Percentiles rank a stretch among this genome's conserved stretches.
Conservation (phyloP, 2,797 vertebrate species). For the Cyprinodon diabolis region DNA sequence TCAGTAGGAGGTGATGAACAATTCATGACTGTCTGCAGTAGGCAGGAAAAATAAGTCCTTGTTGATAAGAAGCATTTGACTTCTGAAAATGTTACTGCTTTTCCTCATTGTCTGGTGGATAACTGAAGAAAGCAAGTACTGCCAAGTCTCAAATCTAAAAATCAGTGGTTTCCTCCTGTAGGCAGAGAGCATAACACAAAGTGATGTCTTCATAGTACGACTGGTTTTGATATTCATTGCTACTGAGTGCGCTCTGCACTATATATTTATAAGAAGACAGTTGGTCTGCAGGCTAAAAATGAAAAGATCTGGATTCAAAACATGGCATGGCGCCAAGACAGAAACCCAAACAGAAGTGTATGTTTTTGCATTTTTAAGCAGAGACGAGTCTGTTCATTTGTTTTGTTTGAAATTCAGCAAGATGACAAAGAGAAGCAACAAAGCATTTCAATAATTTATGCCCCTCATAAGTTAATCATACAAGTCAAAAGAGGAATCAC, state of each 20-base stretch:
- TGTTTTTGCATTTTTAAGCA: not conserved
- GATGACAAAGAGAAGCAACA: not conserved
- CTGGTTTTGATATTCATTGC: not conserved
- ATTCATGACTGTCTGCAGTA: constrained; percentile 44
- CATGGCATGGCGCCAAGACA: no score
- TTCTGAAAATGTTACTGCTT: not conserved
- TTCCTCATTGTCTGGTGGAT: not conserved
- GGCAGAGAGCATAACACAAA: no score
- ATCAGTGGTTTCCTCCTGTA: no score
- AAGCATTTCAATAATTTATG: constrained; percentile 1
- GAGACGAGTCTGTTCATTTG: not conserved
- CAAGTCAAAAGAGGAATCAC: not conserved
- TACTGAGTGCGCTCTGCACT: not conserved
- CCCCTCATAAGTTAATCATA: not conserved
- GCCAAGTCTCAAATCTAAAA: not conserved
- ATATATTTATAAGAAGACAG: not conserved
- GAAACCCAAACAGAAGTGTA: not conserved
- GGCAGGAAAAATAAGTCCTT: constrained; percentile 36
- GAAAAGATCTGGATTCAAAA: not conserved
- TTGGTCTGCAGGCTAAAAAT: not conserved
- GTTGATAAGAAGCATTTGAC: constrained; percentile 11
- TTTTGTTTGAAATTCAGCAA: constrained; percentile 2
- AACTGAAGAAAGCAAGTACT: not conserved
- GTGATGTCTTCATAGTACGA: not conserved
- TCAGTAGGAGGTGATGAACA: constrained; percentile 52